Conservation (phyloP, 2,888 invertebrate genomes). For the Piscicola geometra region DNA sequence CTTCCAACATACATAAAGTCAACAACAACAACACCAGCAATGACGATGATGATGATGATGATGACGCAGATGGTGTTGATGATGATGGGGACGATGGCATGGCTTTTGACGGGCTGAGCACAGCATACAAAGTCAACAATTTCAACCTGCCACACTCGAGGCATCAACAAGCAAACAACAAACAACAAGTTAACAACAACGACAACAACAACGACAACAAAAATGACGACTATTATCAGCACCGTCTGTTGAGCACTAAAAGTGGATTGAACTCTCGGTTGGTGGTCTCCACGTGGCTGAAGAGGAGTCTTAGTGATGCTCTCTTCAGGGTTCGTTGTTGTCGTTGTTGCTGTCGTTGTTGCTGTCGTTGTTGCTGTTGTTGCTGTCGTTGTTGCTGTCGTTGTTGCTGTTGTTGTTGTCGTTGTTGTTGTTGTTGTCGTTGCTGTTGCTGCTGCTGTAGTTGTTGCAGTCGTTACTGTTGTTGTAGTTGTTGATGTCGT, state of each 20-base stretch:
- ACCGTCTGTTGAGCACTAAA: background rate
- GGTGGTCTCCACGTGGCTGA: background rate
- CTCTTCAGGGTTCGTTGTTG: background rate
- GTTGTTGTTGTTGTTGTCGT: too few species aligned
- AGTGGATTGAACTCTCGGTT: background rate
- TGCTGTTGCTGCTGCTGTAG: too few species aligned
- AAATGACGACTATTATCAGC: background rate
- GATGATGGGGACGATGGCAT: background rate
- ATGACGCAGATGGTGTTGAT: background rate
- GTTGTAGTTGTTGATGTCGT: too few species aligned
- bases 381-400: background rate
- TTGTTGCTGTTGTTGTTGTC: too few species aligned
- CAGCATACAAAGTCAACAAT: constrained; percentile 1
- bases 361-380: background rate
- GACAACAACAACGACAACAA: background rate
- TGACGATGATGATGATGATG: background rate
- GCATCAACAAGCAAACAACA: background rate
- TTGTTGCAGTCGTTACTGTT: too few species aligned
- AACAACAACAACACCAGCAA: constrained; percentile 15
- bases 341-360: background rate
- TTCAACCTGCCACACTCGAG: background rate
- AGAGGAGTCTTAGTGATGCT: background rate
- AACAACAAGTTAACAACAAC: constrained; percentile 8
- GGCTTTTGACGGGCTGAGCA: background rate
- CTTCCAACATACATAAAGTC: too few species aligned